phyloP scores from a whole-genome alignment of 2,888 invertebrate species.

The Drosophila testacea region DNA sequence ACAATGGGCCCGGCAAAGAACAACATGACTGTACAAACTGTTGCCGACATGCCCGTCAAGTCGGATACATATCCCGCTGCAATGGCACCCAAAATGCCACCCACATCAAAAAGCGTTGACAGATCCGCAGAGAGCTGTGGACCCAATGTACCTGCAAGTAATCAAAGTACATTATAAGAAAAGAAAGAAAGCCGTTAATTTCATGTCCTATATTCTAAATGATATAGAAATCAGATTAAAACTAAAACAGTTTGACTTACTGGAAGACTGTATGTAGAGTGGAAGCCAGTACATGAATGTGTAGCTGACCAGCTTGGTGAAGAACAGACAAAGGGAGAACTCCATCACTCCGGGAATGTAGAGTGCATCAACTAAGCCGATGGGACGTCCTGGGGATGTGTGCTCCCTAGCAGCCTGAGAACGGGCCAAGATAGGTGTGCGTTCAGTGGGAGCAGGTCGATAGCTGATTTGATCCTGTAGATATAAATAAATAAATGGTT shows the following conservation, averaged over 20 bases:
- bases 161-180: conserved; percentile 26
- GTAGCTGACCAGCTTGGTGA: conserved; percentile 98
- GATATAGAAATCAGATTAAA: no score
- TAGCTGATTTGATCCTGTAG: conserved; percentile 82
- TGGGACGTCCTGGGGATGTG: conserved; percentile 63
- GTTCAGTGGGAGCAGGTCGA: conserved; percentile 83
- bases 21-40: conserved; percentile 94
- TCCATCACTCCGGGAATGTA: conserved; percentile 96
- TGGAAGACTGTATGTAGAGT: conserved; percentile 92
- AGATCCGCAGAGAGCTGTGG: conserved; percentile 91
- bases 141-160: conserved; percentile 87
- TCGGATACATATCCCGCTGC: conserved; percentile 95
- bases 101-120: conserved; percentile 94
- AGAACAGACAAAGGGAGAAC: conserved; percentile 96
- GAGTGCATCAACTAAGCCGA: conserved; percentile 87
- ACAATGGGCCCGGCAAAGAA: conserved; percentile 93
- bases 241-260: conserved; percentile 86
- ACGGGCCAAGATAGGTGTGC: conserved; percentile 82
- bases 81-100: conserved; percentile 96
- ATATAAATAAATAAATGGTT: background rate
- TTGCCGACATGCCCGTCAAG: conserved; percentile 92
- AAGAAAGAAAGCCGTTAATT: no score
- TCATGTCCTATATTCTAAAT: no score
- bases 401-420: conserved; percentile 32
- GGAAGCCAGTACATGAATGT: conserved; percentile 99